Percentiles rank a stretch among this genome's conserved stretches.
phyloP scores from a whole-genome alignment of 2,888 invertebrate species.

The Neoscelio sp. region DNA sequence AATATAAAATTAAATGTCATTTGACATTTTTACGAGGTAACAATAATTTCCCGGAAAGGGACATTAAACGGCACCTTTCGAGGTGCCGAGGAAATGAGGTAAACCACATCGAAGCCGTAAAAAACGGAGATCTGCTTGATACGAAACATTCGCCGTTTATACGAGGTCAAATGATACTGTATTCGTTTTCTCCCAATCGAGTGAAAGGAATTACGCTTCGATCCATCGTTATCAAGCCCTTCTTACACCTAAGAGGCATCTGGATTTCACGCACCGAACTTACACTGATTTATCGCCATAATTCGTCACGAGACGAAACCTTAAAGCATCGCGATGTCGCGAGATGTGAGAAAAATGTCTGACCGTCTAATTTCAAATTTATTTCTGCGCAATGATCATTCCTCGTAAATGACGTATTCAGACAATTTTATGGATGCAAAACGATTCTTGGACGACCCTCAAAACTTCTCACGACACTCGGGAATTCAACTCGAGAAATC shows the following conservation, averaged over 20 bases:
- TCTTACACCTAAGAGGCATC: slow-evolving; percentile 25
- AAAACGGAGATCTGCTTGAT: slow-evolving; percentile 31
- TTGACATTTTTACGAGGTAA: slow-evolving; percentile 15
- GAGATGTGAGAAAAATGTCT: slow-evolving; percentile 6
- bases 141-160: slow-evolving; percentile 37
- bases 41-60: slow-evolving; percentile 11
- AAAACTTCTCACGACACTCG: background rate
- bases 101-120: slow-evolving; percentile 27
- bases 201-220: slow-evolving; percentile 26
- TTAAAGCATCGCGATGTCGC: slow-evolving; percentile 14
- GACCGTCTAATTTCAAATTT: slow-evolving; percentile 35
- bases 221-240: slow-evolving; percentile 13
- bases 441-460: slow-evolving; percentile 12
- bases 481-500: background rate
- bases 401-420: background rate
- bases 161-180: slow-evolving; percentile 28
- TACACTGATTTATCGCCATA: slow-evolving; percentile 32
- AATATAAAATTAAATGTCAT: slow-evolving; percentile 29
- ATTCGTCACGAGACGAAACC: slow-evolving; percentile 44
- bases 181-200: slow-evolving; percentile 36
- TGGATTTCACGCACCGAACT: slow-evolving; percentile 25
- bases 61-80: slow-evolving; percentile 23
- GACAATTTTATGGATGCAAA: slow-evolving; percentile 11
- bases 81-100: slow-evolving; percentile 21
- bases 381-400: slow-evolving; percentile 10